Percentiles rank a stretch among this genome's conserved stretches.
Conservation (phyloP, 2,113 vertebrate genomes). For the Leuciscus idus region DNA sequence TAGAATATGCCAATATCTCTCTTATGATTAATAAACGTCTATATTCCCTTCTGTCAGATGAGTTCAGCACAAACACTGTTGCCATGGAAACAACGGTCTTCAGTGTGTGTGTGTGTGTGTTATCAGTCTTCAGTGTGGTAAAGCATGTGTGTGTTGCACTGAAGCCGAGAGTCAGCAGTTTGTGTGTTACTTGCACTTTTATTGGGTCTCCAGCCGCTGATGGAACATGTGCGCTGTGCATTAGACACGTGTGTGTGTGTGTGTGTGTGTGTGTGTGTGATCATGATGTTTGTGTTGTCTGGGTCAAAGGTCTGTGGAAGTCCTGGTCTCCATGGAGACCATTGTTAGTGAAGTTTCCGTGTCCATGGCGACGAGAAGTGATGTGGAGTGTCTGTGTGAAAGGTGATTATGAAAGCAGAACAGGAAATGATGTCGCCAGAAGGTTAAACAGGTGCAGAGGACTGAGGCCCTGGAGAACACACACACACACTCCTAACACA, state of each 20-base stretch:
- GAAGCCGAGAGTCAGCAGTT: background rate
- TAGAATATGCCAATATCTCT: background rate
- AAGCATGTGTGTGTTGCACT: background rate
- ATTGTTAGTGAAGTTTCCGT: conserved; percentile 1
- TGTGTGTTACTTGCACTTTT: background rate
- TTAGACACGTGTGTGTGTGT: background rate
- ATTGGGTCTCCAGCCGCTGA: background rate
- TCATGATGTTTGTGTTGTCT: background rate
- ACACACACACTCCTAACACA: no score
- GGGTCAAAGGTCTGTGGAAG: conserved; percentile 32
- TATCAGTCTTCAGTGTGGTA: background rate
- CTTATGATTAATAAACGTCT: no score
- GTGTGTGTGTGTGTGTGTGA: background rate
- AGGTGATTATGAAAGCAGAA: conserved; percentile 19
- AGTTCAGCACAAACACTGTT: background rate
- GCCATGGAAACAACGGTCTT: background rate
- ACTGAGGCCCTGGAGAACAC: background rate
- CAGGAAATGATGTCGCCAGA: conserved; percentile 30
- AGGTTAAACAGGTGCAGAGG: conserved; percentile 44
- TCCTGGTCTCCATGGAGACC: conserved; percentile 47
- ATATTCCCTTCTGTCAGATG: background rate
- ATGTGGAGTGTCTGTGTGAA: background rate
- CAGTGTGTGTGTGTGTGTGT: no score
- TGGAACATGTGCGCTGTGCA: background rate
- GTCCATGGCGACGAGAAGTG: background rate